These are phyloP conservation scores for Apis florea DNA, from an alignment of 1,140 invertebrate genomes.

Conservation along the genomic window DNA sequence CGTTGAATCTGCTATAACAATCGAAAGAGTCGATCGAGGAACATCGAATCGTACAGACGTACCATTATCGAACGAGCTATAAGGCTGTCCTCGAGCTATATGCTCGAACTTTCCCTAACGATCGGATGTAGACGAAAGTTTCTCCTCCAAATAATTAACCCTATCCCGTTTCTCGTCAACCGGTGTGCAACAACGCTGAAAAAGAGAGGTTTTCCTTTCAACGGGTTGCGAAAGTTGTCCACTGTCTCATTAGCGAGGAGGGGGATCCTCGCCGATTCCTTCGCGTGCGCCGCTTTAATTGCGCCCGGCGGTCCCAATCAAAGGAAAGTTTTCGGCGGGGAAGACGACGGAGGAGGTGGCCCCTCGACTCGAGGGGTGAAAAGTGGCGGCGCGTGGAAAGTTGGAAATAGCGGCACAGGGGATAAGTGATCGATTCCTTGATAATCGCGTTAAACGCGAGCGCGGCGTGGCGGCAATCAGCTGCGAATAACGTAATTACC, in stretches of 20 bases:
- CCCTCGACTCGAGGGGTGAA: background rate
- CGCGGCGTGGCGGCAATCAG: slow-evolving; percentile 56
- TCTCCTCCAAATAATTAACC: background rate
- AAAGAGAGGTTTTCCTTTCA: background rate
- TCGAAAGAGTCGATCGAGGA: no score
- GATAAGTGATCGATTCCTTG: slow-evolving; percentile 68
- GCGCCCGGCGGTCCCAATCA: slow-evolving; percentile 61
- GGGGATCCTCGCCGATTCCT: background rate
- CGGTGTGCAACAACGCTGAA: background rate
- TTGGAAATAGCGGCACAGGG: slow-evolving; percentile 41
- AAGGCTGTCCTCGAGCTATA: no score
- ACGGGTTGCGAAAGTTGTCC: background rate
- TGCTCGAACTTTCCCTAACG: no score
- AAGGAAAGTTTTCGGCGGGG: slow-evolving; percentile 57
- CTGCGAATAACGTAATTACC: slow-evolving; percentile 67
- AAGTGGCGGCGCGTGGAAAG: slow-evolving; percentile 6
- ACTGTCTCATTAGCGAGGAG: slow-evolving; percentile 32
- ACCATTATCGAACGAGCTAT: no score
- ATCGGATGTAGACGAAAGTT: background rate
- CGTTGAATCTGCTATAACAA: no score
- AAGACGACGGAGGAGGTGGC: background rate
- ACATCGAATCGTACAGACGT: no score
- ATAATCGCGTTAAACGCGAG: slow-evolving; percentile 66
- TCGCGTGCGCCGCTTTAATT: slow-evolving; percentile 57
- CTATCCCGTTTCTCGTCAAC: background rate